Evolutionary conservation across 2,888 invertebrate genomes (phyloP), one percentile per base, ranked within the genome.

Genomic region (Tipula confusa): DNA sequence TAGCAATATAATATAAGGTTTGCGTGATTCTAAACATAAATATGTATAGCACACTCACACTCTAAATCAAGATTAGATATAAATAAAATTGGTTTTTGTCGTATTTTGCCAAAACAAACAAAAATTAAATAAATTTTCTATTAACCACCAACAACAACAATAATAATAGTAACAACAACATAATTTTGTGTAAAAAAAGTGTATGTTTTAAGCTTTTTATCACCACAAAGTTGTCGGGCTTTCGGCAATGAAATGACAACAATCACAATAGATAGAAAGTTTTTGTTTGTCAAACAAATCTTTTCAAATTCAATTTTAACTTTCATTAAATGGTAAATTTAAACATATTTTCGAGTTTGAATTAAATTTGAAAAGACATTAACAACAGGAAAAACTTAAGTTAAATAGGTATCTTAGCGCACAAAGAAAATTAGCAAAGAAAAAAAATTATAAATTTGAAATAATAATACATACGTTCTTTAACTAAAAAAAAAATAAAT

Each of bases 381-480:
- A 43, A 24, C 9, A 64, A 3, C 24, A 24, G 24, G 24, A 64
- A 64, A 24, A 48, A 7, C 48, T 43, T 7, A 48, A 48, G 11
- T 24, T 15, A 15, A 33, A 33, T 43, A 43, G 7, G 15, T 43
- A 43, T 15, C 6, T 64, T 64, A 64, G 64, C 64, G 7, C 64
- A 64, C 64, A 64, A 24, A 64, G 9, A 18, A 29, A 80, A 31
- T 79, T 80, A 80, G 80, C 29, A 80, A 31, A 80, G 29, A 3
- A 29, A 80, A 48, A 48, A 29, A 80, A n/a, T n/a, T 80, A 80
- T 29, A 29, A 15, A 80, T 15, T 29, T 79, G 13, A 29, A 80
- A 80, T 80, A 80, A 80, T 6, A 80, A 80, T 80, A 64, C 80
- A 80, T 80, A 80, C 80, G 5, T 80, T 80, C 15, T 15, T 80